Base-by-base conservation (phyloP, 2,113 vertebrate genomes). In the Todiramphus saurophagus region DNA sequence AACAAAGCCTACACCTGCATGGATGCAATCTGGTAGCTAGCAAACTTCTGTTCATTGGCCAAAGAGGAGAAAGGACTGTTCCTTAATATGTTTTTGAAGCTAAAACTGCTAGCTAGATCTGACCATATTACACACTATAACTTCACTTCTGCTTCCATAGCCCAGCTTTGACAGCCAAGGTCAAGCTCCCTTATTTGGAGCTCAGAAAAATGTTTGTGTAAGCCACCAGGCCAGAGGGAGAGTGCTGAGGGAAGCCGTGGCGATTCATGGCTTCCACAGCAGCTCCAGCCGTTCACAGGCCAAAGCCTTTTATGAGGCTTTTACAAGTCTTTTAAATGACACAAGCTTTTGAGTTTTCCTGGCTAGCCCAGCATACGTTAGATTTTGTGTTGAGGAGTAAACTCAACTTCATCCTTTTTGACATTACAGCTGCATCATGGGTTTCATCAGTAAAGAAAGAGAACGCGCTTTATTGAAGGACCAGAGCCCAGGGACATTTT, bases 361-460 rank as follows among this genome's bases (percentile, higher is more conserved):
- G 63, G 10, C 13, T 89, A 78, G 43, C 35, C 33, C 12, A 53
- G 28, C 44, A 39, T 24, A 81, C 33, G 33, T 74, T 67, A 4
- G 20, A 10, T 81, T 66, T 77, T 55, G 25, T 23, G 3, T 1
- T 51, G 13, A 68, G 21, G 4, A 39, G 25, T 28, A 69, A 46
- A 59, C 6, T 62, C 23, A 44, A 1, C 46, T 10, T 20, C 74
- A 60, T 78, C 53, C 53, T 93, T 68, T 82, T 51, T 10, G 12
- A 21, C 13, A 3, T 82, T 44, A 58, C 97, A 99, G 99, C 79
- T 99, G 98, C 87, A 99, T 99, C 75, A 94, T 99, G 98, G 99
- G 99, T 37, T 99, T 99, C 96, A 98, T 99, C 98, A 99, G 99
- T 68, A 99, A 99, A 90, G 99, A 99, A 68, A 97, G 97, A 19